Evolutionary conservation across 1,140 invertebrate genomes (phyloP).

Genomic region (Argopecten irradians): DNA sequence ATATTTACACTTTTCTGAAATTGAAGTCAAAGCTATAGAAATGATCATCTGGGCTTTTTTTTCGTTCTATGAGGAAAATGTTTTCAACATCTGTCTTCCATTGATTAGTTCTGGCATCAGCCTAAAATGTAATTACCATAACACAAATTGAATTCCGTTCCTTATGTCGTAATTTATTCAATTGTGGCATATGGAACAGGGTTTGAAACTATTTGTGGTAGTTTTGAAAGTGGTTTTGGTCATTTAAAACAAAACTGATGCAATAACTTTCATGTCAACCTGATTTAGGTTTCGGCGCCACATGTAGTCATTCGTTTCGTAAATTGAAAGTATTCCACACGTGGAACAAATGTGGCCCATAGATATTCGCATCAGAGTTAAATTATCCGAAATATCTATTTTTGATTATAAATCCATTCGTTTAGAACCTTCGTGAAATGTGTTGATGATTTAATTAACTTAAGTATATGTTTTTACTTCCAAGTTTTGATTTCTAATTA

Average conservation of each 20-base stretch:
- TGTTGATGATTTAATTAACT: too few species aligned
- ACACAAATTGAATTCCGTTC: not conserved
- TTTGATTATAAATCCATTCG: too few species aligned
- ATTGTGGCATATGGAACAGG: not conserved
- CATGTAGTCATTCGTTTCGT: not conserved
- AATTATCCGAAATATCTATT: not conserved
- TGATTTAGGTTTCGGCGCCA: not conserved
- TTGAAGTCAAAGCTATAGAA: too few species aligned
- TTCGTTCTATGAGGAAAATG: not conserved
- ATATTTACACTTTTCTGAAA: not conserved
- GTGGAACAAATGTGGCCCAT: not conserved
- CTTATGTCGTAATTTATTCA: not conserved
- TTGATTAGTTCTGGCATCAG: not conserved
- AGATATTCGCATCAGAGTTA: not conserved
- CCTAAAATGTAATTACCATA: not conserved
- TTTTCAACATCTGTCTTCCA: not conserved
- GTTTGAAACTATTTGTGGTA: too few species aligned
- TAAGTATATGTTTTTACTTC: too few species aligned
- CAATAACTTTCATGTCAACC: not conserved
- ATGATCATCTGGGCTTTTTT: too few species aligned
- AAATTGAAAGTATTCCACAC: not conserved
- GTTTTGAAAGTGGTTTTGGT: not conserved
- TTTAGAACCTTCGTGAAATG: too few species aligned
- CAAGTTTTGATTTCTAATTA: too few species aligned
- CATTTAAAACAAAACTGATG: not conserved